Evolutionary conservation across 1,140 invertebrate species (phyloP).

Genomic region (Battus philenor): DNA sequence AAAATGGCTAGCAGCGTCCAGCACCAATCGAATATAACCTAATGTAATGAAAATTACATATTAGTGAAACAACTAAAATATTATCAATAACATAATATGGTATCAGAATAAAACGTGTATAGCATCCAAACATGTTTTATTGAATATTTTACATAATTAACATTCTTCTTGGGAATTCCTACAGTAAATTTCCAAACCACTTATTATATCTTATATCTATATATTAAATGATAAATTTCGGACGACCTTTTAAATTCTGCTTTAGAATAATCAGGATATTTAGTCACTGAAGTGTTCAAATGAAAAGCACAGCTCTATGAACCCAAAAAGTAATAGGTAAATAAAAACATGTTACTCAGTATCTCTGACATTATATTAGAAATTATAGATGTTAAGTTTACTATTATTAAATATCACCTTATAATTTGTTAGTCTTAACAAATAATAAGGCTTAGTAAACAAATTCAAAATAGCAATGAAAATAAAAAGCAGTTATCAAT

Average conservation of each 20-base stretch:
- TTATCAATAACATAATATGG: no score
- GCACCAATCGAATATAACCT: no score
- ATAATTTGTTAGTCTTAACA: background rate
- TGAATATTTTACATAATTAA: conserved; percentile 17
- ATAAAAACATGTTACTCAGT: background rate
- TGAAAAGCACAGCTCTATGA: no score
- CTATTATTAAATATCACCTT: background rate
- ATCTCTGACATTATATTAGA: background rate
- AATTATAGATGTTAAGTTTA: background rate
- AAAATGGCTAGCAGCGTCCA: no score
- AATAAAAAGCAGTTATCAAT: background rate
- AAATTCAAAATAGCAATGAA: background rate
- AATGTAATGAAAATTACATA: no score
- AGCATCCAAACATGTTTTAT: conserved; percentile 49
- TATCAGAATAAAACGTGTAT: conserved; percentile 28
- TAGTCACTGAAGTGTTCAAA: no score
- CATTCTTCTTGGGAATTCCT: conserved; percentile 29
- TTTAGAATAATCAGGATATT: conserved; percentile 4
- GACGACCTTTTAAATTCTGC: conserved; percentile 43
- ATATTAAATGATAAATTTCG: conserved; percentile 43
- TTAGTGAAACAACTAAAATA: no score
- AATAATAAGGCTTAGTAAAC: background rate
- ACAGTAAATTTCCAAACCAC: conserved; percentile 66
- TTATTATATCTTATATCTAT: conserved; percentile 58
- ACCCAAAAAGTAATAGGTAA: background rate